Conservation (phyloP, 1,140 invertebrate species). For the Apis cerana region DNA sequence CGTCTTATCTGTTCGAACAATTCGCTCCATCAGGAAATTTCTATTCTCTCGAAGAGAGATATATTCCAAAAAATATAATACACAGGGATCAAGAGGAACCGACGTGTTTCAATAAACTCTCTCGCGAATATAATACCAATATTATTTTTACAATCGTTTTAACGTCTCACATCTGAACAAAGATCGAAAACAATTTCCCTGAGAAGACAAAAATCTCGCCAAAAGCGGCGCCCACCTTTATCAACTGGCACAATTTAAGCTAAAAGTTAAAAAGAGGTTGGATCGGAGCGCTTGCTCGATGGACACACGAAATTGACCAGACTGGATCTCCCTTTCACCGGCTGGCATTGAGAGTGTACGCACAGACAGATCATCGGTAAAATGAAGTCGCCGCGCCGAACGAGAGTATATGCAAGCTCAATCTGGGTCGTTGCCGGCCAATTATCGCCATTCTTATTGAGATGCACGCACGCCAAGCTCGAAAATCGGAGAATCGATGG, state of each 20-base stretch:
- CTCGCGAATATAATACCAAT: too few relatives aligned
- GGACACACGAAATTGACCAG: conserved; percentile 26
- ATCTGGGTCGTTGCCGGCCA: conserved; percentile 40
- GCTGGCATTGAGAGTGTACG: conserved; percentile 33
- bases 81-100: too few relatives aligned
- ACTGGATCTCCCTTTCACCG: conserved; percentile 45
- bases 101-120: too few relatives aligned
- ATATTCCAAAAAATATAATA: too few relatives aligned
- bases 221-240: neutral
- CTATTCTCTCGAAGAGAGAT: too few relatives aligned
- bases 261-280: neutral
- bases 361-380: conserved; percentile 28
- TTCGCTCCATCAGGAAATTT: too few relatives aligned
- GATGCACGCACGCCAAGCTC: neutral
- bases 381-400: conserved; percentile 31
- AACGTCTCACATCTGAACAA: too few relatives aligned
- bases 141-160: too few relatives aligned
- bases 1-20: too few relatives aligned
- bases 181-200: neutral
- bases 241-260: neutral
- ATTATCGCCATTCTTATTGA: conserved; percentile 27
- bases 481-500: neutral
- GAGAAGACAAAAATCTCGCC: neutral
- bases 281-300: neutral
- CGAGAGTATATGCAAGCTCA: neutral